Conservation (phyloP, 1,140 invertebrate species). For the Pseudomyrmex pallidus region DNA sequence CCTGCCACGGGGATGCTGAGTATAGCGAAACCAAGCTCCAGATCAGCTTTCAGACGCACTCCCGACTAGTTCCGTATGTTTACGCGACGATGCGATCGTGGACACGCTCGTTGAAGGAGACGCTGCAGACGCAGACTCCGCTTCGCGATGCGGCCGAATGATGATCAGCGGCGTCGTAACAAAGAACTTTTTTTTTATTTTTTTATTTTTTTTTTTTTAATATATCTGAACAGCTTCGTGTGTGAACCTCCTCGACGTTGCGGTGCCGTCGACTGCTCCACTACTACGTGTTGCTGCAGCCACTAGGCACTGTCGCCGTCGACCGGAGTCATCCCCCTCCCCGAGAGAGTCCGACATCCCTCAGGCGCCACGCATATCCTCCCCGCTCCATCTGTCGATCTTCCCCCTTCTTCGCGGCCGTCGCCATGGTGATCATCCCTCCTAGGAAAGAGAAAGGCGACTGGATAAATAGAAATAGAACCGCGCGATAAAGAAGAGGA, state of each 20-base stretch:
- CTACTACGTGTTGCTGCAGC: conserved; percentile 72
- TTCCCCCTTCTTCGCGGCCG: conserved; percentile 43
- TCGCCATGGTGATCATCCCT: conserved; percentile 59
- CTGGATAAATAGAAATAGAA: conserved; percentile 56
- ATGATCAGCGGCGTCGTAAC: conserved; percentile 47
- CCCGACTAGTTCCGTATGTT: conserved; percentile 23
- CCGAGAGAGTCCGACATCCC: conserved; percentile 61
- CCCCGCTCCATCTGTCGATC: conserved; percentile 30
- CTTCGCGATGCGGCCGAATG: conserved; percentile 64
- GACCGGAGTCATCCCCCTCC: conserved; percentile 56
- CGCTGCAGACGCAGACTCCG: conserved; percentile 49
- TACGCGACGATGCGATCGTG: neutral
- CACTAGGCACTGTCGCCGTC: conserved; percentile 50
- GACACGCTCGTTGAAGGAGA: conserved; percentile 38
- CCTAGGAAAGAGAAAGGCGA: conserved; percentile 46
- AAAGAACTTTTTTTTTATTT: conserved; percentile 1
- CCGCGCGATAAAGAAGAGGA: neutral
- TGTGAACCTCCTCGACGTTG: conserved; percentile 51
- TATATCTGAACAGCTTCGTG: conserved; percentile 38
- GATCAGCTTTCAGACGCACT: conserved; percentile 30
- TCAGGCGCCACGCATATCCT: conserved; percentile 64
- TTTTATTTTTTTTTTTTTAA: neutral
- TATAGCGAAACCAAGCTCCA: conserved; percentile 10
- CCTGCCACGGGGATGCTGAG: conserved; percentile 39
- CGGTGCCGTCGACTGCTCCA: conserved; percentile 61